These are phyloP conservation scores for Pocillopora grandis DNA, from an alignment of 92 coral and sea anemone genomes.

Conservation along the genomic window DNA sequence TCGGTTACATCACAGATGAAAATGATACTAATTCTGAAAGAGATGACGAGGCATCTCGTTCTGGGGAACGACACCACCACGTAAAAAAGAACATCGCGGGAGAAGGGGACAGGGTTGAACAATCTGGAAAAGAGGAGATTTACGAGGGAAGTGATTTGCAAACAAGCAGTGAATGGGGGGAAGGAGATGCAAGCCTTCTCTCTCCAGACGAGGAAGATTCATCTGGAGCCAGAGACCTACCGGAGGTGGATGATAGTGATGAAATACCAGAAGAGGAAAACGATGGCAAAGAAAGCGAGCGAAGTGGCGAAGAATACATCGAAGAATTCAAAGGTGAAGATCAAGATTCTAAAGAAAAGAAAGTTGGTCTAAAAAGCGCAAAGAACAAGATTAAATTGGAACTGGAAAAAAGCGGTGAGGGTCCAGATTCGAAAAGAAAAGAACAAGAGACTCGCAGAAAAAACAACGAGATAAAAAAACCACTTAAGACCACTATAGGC, in stretches of 20 bases:
- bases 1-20: constrained; percentile 31
- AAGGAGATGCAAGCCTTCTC: neutral
- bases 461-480: neutral
- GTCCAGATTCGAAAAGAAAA: neutral
- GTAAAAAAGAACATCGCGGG: constrained; percentile 2
- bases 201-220: neutral
- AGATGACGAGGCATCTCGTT: neutral
- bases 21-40: constrained; percentile 3
- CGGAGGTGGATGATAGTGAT: neutral
- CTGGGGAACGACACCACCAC: constrained; percentile 28
- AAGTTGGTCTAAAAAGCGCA: too few relatives aligned
- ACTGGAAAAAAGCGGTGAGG: neutral
- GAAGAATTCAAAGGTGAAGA: neutral
- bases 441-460: too few relatives aligned
- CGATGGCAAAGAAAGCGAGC: neutral
- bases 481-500: neutral
- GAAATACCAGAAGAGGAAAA: neutral
- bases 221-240: neutral
- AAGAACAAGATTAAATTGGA: too few relatives aligned
- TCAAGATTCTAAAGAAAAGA: neutral
- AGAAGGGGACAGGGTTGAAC: neutral
- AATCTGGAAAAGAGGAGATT: constrained; percentile 6
- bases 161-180: neutral
- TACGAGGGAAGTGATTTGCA: neutral
- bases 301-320: neutral